phyloP scores from a whole-genome alignment of 2,113 vertebrate species.

The Clarias batrachus region DNA sequence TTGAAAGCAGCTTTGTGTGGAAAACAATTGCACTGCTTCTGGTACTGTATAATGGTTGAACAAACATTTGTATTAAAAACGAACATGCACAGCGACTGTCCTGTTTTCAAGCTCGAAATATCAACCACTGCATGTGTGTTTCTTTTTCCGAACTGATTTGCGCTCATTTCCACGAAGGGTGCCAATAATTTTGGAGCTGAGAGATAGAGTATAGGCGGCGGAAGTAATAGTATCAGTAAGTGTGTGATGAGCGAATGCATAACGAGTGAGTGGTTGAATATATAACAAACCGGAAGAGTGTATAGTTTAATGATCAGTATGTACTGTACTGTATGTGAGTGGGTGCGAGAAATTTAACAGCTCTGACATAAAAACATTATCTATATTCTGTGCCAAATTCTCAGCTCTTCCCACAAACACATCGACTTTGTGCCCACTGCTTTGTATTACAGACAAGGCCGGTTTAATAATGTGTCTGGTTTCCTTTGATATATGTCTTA shows the following conservation, averaged over 20 bases:
- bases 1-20: constrained; percentile 17
- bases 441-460: not conserved
- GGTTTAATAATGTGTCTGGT: constrained; percentile 1
- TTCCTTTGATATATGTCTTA: not conserved
- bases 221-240: not conserved
- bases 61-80: not conserved
- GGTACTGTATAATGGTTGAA: not conserved
- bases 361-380: constrained; percentile 18
- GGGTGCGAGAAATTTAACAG: not conserved
- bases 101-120: not conserved
- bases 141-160: no score
- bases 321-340: constrained; percentile 21
- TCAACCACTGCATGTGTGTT: no score
- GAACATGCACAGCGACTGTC: not conserved
- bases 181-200: not conserved
- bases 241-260: not conserved
- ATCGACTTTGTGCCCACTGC: constrained; percentile 15
- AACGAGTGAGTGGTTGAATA: not conserved
- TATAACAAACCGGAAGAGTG: not conserved
- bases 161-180: not conserved
- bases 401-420: not conserved
- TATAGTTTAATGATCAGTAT: constrained; percentile 7
- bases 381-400: constrained; percentile 8
- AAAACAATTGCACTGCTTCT: constrained; percentile 4
- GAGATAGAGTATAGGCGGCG: not conserved